Evolutionary conservation across 2,888 invertebrate genomes (phyloP), one percentile per base, ranked within the genome.

Genomic region (Sesamia inferens): DNA sequence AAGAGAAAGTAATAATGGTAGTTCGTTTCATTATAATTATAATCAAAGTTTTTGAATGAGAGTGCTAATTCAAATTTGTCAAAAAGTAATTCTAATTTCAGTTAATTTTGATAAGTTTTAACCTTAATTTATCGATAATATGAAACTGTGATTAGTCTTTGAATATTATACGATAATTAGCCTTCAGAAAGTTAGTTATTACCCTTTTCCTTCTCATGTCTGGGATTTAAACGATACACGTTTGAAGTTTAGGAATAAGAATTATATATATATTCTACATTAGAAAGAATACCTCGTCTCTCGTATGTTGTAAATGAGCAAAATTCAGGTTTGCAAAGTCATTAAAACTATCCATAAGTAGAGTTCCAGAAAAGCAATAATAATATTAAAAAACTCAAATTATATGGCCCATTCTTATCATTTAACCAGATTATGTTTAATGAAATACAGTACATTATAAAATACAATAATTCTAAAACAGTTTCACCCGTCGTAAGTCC

Each of bases 1-100:
- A 42, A 69, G 54, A 48, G 13, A 14, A 39, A 24, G 16, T 51
- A 68, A 51, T 68, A 61, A 58, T 48, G 4, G 8, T 22, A 16
- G 16, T 65, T 47, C 5, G 13, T 75, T 63, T 19, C 42, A 42
- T 65, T 71, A 31, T 57, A 11, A 13, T 65, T 71, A 31, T 57
- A 11, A 13, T 8, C 3, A 67, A 82, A 73, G 61, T 74, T 82
- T 71, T 72, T 39, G 16, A 55, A 58, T 63, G 11, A 70, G 11
- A 66, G 7, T 6, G 39, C 31, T 31, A 31, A 31, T 31, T 31
- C 31, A 31, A 31, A 31, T 31, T 3, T 31, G 31, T 31, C 31
- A 39, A 39, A 39, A 39, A 4, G 39, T 4, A 39, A 39, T 39
- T 39, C 31, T 31, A 31, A 31, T 31, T 2, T 31, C 31, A 3